phyloP scores from a whole-genome alignment of 2,113 vertebrate species.

The Cynocephalus volans region DNA sequence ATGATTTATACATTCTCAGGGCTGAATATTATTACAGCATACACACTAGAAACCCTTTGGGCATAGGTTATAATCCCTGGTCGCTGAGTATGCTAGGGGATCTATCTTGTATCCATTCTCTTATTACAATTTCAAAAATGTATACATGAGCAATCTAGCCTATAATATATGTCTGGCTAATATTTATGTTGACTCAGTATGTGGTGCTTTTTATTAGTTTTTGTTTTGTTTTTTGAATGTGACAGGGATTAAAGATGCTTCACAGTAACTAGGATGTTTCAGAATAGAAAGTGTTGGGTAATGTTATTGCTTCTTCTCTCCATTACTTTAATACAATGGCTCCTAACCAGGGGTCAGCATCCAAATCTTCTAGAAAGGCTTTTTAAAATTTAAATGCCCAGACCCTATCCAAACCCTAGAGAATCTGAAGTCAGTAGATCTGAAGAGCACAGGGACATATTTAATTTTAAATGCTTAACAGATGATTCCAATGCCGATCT shows the following conservation, averaged over 20 bases:
- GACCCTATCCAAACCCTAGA: background rate
- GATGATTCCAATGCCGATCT: background rate
- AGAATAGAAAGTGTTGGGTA: background rate
- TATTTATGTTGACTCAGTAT: background rate
- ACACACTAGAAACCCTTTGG: background rate
- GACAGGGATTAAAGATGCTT: background rate
- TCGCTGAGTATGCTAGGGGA: background rate
- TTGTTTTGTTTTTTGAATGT: background rate
- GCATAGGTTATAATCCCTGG: background rate
- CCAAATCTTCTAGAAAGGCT: background rate
- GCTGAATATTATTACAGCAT: background rate
- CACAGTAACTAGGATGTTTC: background rate
- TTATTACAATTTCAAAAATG: background rate
- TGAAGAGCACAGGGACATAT: background rate
- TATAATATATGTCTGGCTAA: background rate
- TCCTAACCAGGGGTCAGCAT: background rate
- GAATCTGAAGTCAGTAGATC: background rate
- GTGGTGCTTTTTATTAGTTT: background rate
- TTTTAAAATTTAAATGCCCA: slow-evolving; percentile 41
- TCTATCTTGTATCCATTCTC: background rate
- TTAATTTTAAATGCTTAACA: background rate
- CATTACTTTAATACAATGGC: background rate
- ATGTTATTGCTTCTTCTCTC: background rate
- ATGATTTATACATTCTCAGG: background rate
- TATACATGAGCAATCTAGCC: background rate